Evolutionary conservation across 1,140 invertebrate species (phyloP), one percentile per base, ranked within the genome.

Genomic region (Drosophila biarmipes): DNA sequence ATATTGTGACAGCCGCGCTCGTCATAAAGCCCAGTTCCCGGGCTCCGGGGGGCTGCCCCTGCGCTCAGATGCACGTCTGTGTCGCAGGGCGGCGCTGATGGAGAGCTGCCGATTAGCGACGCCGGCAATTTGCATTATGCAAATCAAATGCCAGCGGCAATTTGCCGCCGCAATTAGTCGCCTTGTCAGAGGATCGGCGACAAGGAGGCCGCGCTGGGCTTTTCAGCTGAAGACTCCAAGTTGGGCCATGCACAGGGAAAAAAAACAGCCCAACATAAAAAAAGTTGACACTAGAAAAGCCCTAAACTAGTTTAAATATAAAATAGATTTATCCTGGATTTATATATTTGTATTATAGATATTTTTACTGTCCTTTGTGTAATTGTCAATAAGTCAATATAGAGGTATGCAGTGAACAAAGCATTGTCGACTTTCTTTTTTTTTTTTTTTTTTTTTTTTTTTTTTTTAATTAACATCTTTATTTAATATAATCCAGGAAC

Each of bases 121-220:
- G 57, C 34, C 37, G 64, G 38, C 66, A 75, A 86, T 86, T 86
- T 75, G 82, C 82, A 86, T 86, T 87, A 87, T 87, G 82, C 82
- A 82, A 87, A 87, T 87, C 69, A 87, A 84, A 87, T 87, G 81
- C 62, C 52, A 57, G 69, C 49, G 49, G 64, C 82, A 87, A 87
- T 87, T 87, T 87, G 82, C 82, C 59, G 66, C 19, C 46, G 84
- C 82, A 87, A 87, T 87, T 87, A 87, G 80, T 84, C 58, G 84
- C 61, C 82, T 82, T 82, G 84, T 87, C 66, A 37, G 57, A 86
- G 73, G 80, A 75, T 78, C 80, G 64, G 63, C 51, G 49, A 67
- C 62, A 54, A 67, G 62, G 59, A 68, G 45, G 17, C 40, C 46
- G 27, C 40, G n/a, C 29, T 51, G 19, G 56, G 51, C 19, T 51